Evolutionary conservation across 2,888 invertebrate species (phyloP).

Genomic region (Himalopsyche tibetana): DNA sequence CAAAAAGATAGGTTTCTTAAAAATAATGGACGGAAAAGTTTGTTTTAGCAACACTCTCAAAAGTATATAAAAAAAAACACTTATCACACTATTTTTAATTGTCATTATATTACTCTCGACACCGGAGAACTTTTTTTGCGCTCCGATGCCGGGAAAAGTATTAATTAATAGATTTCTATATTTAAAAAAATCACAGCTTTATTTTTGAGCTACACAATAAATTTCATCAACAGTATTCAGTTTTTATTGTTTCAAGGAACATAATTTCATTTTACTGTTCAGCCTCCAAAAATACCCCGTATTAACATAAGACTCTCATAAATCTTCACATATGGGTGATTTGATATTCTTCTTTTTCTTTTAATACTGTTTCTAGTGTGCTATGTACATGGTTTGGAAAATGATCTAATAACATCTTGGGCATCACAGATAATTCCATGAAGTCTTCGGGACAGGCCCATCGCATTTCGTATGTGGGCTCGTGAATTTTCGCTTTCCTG

Average conservation of each 20-base stretch:
- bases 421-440: constrained; percentile 89
- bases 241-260: constrained; percentile 42
- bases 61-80: background rate
- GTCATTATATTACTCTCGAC: constrained; percentile 22
- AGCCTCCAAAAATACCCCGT: constrained; percentile 10
- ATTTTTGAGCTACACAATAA: constrained; percentile 62
- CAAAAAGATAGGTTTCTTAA: constrained; percentile 22
- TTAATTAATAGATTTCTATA: constrained; percentile 49
- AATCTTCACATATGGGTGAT: constrained; percentile 71
- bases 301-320: constrained; percentile 2
- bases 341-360: constrained; percentile 75
- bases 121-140: background rate
- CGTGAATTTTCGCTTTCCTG: constrained; percentile 81
- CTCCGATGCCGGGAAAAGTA: background rate
- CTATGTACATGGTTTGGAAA: constrained; percentile 87
- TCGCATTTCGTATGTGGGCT: constrained; percentile 84
- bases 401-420: constrained; percentile 91
- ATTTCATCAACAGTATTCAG: constrained; percentile 10
- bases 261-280: constrained; percentile 36
- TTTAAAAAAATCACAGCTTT: constrained; percentile 64
- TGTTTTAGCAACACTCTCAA: constrained; percentile 28
- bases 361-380: constrained; percentile 81
- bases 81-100: constrained; percentile 32
- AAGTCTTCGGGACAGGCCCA: constrained; percentile 90
- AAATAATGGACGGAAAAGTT: constrained; percentile 36